A percentile compares a stretch with the other conserved stretches of the same genome.
Evolutionary conservation across 2,888 invertebrate genomes (phyloP).

Genomic region (Acronicta leporina): DNA sequence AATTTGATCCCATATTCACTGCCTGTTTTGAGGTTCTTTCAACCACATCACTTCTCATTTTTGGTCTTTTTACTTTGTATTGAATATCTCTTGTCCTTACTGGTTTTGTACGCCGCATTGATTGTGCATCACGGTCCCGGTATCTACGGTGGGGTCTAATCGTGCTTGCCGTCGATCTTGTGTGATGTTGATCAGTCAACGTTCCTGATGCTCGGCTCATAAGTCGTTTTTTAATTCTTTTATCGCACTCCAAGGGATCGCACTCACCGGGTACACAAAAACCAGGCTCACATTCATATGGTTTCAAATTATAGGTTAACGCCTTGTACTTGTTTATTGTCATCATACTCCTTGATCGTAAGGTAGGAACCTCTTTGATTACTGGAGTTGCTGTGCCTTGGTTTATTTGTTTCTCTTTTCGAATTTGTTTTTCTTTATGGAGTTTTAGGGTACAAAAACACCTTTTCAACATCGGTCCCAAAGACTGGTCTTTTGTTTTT

Average conservation of each 20-base stretch:
- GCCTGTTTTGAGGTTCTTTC: constrained; percentile 44
- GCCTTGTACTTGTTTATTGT: constrained; percentile 14
- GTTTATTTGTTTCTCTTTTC: constrained; percentile 7
- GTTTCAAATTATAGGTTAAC: constrained; percentile 36
- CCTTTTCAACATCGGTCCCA: constrained; percentile 33
- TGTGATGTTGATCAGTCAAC: constrained; percentile 15
- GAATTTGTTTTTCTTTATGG: constrained; percentile 31
- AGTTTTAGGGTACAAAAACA: constrained; percentile 65
- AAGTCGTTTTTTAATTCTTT: constrained; percentile 35
- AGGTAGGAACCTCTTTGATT: constrained; percentile 11
- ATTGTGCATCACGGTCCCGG: constrained; percentile 37
- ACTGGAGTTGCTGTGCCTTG: constrained; percentile 15
- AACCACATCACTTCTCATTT: constrained; percentile 14
- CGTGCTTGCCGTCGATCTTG: constrained; percentile 27
- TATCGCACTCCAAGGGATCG: constrained; percentile 55
- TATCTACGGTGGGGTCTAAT: constrained; percentile 8
- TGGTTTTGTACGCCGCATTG: constrained; percentile 14
- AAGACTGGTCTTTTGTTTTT: constrained; percentile 19
- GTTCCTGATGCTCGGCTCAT: constrained; percentile 33
- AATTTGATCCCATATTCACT: constrained; percentile 62
- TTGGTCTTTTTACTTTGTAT: constrained; percentile 18
- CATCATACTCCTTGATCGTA: constrained; percentile 27
- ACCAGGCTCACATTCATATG: constrained; percentile 59
- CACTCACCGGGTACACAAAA: constrained; percentile 60
- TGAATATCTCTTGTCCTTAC: constrained; percentile 10